phyloP scores from a whole-genome alignment of 1,140 invertebrate genomes.

The Diorhabda sublineata region DNA sequence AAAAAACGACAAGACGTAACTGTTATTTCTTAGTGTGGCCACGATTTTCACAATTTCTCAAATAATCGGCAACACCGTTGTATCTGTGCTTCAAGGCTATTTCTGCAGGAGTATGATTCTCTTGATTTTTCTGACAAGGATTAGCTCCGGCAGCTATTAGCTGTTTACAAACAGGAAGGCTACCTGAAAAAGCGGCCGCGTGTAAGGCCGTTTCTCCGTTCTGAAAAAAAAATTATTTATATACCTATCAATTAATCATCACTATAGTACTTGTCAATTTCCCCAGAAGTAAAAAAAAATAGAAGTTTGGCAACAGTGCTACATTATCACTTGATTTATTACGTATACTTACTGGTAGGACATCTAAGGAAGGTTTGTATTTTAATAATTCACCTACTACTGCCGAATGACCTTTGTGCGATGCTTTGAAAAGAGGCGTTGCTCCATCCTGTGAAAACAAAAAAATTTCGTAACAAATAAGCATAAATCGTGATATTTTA shows the following conservation, averaged over 20 bases:
- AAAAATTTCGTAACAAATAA: neutral
- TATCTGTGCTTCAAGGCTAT: conserved; percentile 58
- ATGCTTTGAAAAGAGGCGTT: conserved; percentile 87
- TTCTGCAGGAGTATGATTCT: conserved; percentile 63
- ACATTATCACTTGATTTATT: neutral
- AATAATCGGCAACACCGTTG: conserved; percentile 57
- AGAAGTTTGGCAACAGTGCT: neutral
- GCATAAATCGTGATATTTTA: neutral
- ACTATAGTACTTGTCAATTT: neutral
- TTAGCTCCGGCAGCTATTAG: conserved; percentile 70
- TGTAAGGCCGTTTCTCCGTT: conserved; percentile 88
- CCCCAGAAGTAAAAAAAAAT: no score
- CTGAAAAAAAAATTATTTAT: conserved; percentile 49
- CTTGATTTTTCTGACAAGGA: conserved; percentile 63
- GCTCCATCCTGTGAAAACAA: conserved; percentile 71
- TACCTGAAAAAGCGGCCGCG: conserved; percentile 83
- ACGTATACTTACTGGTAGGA: conserved; percentile 67
- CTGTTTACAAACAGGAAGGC: conserved; percentile 72
- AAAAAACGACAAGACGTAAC: no score
- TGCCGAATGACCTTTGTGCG: conserved; percentile 85
- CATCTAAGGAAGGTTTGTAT: conserved; percentile 71
- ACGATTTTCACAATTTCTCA: conserved; percentile 37
- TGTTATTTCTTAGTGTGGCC: conserved; percentile 5
- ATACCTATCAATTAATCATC: neutral
- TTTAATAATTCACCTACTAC: conserved; percentile 82